Evolutionary conservation across 1,140 invertebrate genomes (phyloP), one percentile per base, ranked within the genome.

Genomic region (Andricus grossulariae): DNA sequence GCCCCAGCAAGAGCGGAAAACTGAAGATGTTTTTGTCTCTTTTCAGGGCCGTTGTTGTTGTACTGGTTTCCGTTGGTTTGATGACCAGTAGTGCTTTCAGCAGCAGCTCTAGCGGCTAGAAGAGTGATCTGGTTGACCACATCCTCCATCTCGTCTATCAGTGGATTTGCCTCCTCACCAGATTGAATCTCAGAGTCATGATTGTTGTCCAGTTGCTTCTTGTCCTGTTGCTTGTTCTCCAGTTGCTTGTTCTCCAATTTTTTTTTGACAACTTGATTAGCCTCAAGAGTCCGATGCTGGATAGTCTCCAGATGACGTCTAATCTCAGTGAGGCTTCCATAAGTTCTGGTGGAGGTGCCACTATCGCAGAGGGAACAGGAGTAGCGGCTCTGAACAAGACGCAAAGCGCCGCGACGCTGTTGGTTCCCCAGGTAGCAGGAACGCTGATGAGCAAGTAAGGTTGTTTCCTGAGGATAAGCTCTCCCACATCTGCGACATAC

Each of bases 401-500:
- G 93, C 84, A 95, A 92, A 79, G 94, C 91, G 76, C 94, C 93
- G 72, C 94, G 92, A 71, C 93, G 87, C 72, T 95, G 93, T 89
- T 95, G 92, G 82, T 93, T 92, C 55, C 94, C 93, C 13, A 93
- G 92, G 86, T 94, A 95, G 85, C 94, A 95, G 71, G 92, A 93
- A 2, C 94, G 92, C 86, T 97, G 96, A 86, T 97, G 96, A 13
- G 91, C 92, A 54, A 95, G 90, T 70, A 97, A 92, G 6, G 94
- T 93, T n/a, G 94, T 93, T 72, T 95, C 95, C 55, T 94, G 93
- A 2, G 95, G 94, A 90, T 96, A 97, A 3, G 96, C 96, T 70
- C 96, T 93, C 74, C 96, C 95, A 89, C 96, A 97, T 85, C 96
- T 95, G 86, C 96, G 96, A 92, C 96, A 97, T 72, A 97, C 95